Base-by-base conservation (phyloP, 2,113 vertebrate genomes). In the Mormyrus lacerda region DNA sequence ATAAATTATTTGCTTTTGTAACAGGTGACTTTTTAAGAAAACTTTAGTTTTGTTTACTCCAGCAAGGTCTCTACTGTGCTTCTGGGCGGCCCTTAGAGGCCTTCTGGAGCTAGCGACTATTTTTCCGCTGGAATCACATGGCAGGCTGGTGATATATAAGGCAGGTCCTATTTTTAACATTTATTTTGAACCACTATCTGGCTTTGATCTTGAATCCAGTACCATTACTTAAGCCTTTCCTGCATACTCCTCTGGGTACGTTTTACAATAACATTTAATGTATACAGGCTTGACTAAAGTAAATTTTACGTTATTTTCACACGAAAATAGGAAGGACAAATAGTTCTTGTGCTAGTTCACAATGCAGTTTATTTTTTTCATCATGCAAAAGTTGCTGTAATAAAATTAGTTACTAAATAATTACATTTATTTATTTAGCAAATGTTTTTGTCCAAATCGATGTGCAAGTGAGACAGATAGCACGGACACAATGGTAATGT, bases 61-160 rank as follows among this genome's bases (percentile, higher is more conserved):
- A 27, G 13, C 27, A 51, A 17, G 58, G 15, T 35, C 45, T 24
- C 10, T 35, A 4, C 82, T 47, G 35, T 13, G 42, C 53, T 48
- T 84, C 82, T 50, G 65, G 7, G 15, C 27, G 58, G 51, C 84
- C 55, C 58, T 86, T 27, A 39, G 7, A 39, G 53, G 19, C 17
- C 17, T 19, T 19, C n/a, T 19, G 42, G n/a, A 10, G 45, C 44
- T n/a, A 15, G 1, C 19, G 4, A 58, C 50, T 15, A 53, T 85
- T 44, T 89, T 89, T 89, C 58, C 73, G 89, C 55, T 61, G 27
- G 83, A 61, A 50, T 50, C 84, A 89, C 84, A 42, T 87, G 89
- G 51, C 13, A 31, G n/a, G n/a, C n/a, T n/a, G n/a, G n/a, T n/a
- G n/a, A 73, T n/a, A n/a, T 69, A 73, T n/a, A 21, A 17, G 17